Percentiles rank a stretch among this genome's conserved stretches.
Evolutionary conservation across 2,888 invertebrate genomes (phyloP).

Genomic region (Polymixis flavicincta): DNA sequence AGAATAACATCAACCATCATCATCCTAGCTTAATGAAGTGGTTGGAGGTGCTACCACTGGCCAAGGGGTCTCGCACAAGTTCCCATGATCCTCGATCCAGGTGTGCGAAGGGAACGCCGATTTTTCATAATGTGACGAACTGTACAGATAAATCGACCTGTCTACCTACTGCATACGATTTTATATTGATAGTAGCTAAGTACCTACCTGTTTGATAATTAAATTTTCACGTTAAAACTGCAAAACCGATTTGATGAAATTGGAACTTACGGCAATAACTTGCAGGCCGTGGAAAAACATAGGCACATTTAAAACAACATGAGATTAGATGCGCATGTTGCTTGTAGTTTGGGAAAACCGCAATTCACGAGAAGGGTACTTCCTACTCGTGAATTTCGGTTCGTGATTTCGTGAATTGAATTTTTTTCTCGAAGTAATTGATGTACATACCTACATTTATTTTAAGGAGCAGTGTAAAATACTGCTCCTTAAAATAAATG

Average conservation of each 20-base stretch:
- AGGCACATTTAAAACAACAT: background rate
- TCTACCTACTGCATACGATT: background rate
- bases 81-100: no score
- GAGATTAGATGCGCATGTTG: background rate
- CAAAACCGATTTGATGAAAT: background rate
- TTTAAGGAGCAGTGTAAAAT: no score
- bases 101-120: no score
- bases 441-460: background rate
- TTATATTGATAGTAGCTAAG: background rate
- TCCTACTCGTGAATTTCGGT: no score
- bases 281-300: background rate
- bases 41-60: background rate
- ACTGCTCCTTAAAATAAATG: no score
- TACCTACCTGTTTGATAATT: background rate
- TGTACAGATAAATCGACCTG: background rate
- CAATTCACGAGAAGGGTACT: no score
- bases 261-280: background rate
- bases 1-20: conserved; percentile 24
- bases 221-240: background rate
- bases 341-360: background rate
- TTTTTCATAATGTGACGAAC: background rate
- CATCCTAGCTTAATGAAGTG: background rate
- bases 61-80: no score
- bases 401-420: no score
- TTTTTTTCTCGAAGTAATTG: background rate